Percentiles rank a stretch among this genome's conserved stretches.
Conservation (phyloP, 2,888 invertebrate species). For the Furcula furcula region DNA sequence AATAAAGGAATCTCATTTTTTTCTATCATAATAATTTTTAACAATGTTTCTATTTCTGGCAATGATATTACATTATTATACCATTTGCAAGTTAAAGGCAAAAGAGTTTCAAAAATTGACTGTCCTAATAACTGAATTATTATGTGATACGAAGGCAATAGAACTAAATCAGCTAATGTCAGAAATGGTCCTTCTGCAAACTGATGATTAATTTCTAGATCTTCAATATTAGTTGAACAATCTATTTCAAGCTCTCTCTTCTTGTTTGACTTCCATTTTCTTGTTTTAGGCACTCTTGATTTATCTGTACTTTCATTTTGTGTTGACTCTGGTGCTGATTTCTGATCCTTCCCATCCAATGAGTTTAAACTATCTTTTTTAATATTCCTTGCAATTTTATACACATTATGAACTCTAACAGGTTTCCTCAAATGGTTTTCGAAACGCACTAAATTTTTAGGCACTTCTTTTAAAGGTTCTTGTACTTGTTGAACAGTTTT, state of each 20-base stretch:
- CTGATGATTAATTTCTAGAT: constrained; percentile 83
- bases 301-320: constrained; percentile 15
- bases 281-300: constrained; percentile 50
- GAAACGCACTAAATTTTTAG: constrained; percentile 87
- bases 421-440: constrained; percentile 93
- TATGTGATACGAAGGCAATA: constrained; percentile 86
- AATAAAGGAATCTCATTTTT: no score
- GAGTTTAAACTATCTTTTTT: constrained; percentile 54
- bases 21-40: constrained; percentile 25
- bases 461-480: constrained; percentile 65
- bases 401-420: constrained; percentile 91
- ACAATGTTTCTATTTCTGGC: constrained; percentile 33
- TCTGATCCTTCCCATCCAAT: constrained; percentile 24
- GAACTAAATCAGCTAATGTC: constrained; percentile 91
- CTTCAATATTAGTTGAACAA: constrained; percentile 67
- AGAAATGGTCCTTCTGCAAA: constrained; percentile 92
- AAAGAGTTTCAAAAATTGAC: constrained; percentile 47
- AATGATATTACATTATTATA: constrained; percentile 59
- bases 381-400: constrained; percentile 85
- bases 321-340: background rate
- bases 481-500: constrained; percentile 77
- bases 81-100: constrained; percentile 86
- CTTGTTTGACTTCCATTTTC: constrained; percentile 74
- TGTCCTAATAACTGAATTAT: constrained; percentile 73
- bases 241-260: constrained; percentile 62